Base-by-base conservation (phyloP, 1,140 invertebrate genomes). In the Polypedilum pembai region DNA sequence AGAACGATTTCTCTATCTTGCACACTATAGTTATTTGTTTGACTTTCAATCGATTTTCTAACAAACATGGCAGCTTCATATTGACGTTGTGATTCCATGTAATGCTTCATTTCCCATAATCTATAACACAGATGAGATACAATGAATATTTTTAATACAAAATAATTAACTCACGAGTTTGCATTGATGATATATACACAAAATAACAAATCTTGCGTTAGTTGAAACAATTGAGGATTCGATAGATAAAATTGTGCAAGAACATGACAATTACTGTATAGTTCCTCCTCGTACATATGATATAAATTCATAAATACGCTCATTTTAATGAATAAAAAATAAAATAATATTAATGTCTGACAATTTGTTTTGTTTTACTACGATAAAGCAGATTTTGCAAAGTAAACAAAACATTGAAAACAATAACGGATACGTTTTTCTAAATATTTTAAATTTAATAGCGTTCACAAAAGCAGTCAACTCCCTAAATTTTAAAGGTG, bases 51-150 rank as follows among this genome's bases (percentile, higher is more conserved):
- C 5, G 17, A 8, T 66, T 20, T 66, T 17, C 63, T 66, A 1
- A 69, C 2, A n/a, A 20, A 21, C 17, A 69, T n/a, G 20, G 65
- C 17, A 18, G 8, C 20, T 20, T 69, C 65, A 5, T 21, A 69
- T 20, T 69, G 17, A 18, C 18, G 8, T 20, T 69, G 65, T 3
- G 65, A 5, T 10, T 69, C 65, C 10, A 8, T 18, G 20, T 69
- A 69, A 10, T 69, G 65, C 10, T 69, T 69, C 65, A 69, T 69
- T 69, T 69, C 65, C 17, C 20, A 69, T 18, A 69, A 18, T 8
- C 65, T 69, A 1, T 10, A 56, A 56, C 4, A 15, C 1, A 56
- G 3, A 15, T 56, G n/a, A 56, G n/a, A 15, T n/a, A 0, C 8
- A 4, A 3, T 56, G 12, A 12, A 45, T 8, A 45, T n/a, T 12